Evolutionary conservation across 2,797 vertebrate genomes (phyloP).

Genomic region (Fundulus diaphanus): DNA sequence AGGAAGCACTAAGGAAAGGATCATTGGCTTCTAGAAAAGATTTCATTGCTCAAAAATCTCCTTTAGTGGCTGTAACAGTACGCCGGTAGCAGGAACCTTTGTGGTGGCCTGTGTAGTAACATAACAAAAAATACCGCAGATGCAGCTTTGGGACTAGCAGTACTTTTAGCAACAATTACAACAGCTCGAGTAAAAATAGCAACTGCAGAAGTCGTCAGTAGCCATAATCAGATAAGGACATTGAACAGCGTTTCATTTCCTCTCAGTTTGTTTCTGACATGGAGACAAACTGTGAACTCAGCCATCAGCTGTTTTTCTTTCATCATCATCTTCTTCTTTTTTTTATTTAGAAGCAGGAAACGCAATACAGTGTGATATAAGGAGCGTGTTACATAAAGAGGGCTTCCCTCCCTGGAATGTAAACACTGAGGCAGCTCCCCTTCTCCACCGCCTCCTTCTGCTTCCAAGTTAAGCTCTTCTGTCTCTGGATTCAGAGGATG

Average conservation of each 20-base stretch:
- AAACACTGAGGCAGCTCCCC: slow-evolving; percentile 41
- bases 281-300: slow-evolving; percentile 25
- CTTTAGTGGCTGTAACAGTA: not conserved
- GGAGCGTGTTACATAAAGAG: slow-evolving; percentile 66
- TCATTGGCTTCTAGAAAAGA: not conserved
- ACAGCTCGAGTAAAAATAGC: not conserved
- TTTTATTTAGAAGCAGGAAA: slow-evolving; percentile 46
- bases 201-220: not conserved
- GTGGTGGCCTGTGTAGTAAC: not conserved
- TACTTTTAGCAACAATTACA: not conserved
- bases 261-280: slow-evolving; percentile 11
- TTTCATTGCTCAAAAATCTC: not conserved
- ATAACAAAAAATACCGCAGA: not conserved
- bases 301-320: slow-evolving; percentile 56
- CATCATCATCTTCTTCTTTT: slow-evolving; percentile 4
- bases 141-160: not conserved
- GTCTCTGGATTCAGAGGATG: not conserved
- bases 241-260: slow-evolving; percentile 21
- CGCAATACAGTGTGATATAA: slow-evolving; percentile 57
- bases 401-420: slow-evolving; percentile 46
- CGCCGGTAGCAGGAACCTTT: not conserved
- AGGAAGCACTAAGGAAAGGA: not conserved
- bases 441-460: not conserved
- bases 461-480: slow-evolving; percentile 23
- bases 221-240: slow-evolving; percentile 28